Conservation (phyloP, 2,113 vertebrate species). For the Xenus cinereus region DNA sequence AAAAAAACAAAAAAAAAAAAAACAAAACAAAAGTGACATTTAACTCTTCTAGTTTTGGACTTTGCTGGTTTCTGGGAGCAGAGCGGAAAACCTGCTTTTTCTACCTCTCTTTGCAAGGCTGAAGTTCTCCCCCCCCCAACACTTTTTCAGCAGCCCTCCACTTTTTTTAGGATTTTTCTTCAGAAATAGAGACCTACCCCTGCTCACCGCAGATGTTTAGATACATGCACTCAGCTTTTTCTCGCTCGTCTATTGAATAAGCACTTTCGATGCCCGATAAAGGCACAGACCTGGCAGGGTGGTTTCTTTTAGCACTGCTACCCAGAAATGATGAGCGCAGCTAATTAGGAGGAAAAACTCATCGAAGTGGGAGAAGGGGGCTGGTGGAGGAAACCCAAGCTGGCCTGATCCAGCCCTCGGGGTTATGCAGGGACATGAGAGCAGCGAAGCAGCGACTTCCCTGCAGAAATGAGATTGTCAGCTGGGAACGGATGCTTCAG, state of each 20-base stretch:
- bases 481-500: conserved; percentile 32
- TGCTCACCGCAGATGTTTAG: background rate
- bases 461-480: conserved; percentile 56
- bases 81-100: background rate
- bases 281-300: background rate
- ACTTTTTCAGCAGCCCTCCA: background rate
- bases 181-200: background rate
- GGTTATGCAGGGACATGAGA: conserved; percentile 40
- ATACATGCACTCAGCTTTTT: background rate
- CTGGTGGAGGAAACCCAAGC: conserved; percentile 29
- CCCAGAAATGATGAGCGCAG: background rate
- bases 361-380: background rate
- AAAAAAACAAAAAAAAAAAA: too few species aligned
- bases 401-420: background rate
- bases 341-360: background rate
- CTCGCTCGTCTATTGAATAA: background rate
- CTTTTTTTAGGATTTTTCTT: background rate
- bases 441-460: conserved; percentile 30
- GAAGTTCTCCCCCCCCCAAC: background rate
- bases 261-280: background rate
- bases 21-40: background rate
- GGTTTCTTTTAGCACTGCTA: background rate
- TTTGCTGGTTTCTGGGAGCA: background rate
- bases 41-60: background rate
- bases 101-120: background rate